Evolutionary conservation across 2,113 vertebrate genomes (phyloP).

Genomic region (Dendrocopos noguchii): DNA sequence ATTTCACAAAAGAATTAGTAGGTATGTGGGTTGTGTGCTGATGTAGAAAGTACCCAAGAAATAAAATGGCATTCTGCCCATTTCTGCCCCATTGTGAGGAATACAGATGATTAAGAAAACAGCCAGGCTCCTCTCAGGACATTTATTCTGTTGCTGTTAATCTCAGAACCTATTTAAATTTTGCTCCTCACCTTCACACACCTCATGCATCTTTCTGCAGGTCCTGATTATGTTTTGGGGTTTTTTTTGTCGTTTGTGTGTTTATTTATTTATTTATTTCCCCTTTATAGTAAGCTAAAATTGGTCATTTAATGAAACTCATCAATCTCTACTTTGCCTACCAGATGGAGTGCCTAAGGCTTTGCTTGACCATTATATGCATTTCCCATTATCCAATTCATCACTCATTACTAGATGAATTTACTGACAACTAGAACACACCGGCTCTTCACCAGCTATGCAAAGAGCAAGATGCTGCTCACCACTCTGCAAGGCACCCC

Average conservation of each 20-base stretch:
- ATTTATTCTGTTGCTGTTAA: not conserved
- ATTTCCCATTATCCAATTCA: not conserved
- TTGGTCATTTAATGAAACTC: slow-evolving; percentile 12
- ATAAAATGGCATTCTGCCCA: not conserved
- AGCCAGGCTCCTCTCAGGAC: not conserved
- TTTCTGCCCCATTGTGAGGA: not conserved
- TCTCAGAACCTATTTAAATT: not conserved
- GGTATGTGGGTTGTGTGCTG: not conserved
- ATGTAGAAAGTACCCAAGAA: not conserved
- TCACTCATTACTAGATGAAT: not conserved
- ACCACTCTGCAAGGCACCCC: fast-evolving
- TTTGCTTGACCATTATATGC: not conserved
- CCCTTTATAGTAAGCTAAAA: not conserved
- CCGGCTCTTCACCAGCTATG: not conserved
- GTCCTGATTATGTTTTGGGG: not conserved
- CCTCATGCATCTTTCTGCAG: not conserved
- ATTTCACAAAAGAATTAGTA: not conserved
- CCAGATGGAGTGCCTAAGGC: not conserved
- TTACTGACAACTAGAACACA: not conserved
- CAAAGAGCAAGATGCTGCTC: fast-evolving
- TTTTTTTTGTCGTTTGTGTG: too few species aligned
- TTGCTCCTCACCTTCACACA: fast-evolving
- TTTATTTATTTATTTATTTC: not conserved
- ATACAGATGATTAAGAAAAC: not conserved
- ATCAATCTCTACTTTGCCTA: not conserved